Conservation (phyloP, 2,888 invertebrate genomes). For the Eucriotettix oculatus region DNA sequence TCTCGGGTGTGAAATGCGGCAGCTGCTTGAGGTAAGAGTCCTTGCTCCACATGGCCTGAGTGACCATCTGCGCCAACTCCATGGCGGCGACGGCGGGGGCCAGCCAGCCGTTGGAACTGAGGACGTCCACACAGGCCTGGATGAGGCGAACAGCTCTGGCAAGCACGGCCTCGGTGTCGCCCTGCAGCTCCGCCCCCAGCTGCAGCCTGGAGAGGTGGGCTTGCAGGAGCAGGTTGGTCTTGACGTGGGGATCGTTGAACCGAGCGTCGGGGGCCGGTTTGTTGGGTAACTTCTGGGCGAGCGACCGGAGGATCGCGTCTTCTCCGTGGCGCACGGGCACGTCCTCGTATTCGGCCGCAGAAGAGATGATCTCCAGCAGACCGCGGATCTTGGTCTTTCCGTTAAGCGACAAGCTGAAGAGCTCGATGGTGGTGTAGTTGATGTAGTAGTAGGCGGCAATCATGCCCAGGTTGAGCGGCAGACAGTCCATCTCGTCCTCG, state of each 20-base stretch:
- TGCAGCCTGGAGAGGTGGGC: conserved; percentile 45
- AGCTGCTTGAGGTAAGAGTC: conserved; percentile 94
- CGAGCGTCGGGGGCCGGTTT: conserved; percentile 39
- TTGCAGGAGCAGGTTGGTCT: conserved; percentile 74
- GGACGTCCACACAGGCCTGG: conserved; percentile 85
- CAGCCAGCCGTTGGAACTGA: conserved; percentile 94
- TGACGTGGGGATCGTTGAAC: conserved; percentile 92
- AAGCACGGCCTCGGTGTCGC: conserved; percentile 83
- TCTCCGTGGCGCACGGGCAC: conserved; percentile 91
- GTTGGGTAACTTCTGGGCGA: conserved; percentile 41
- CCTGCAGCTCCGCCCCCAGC: conserved; percentile 88
- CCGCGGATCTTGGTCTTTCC: conserved; percentile 96
- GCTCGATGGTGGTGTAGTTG: conserved; percentile 96
- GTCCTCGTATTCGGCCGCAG: conserved; percentile 91
- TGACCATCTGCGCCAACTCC: conserved; percentile 99
- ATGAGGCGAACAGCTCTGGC: conserved; percentile 72
- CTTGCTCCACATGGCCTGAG: conserved; percentile 99
- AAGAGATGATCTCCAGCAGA: conserved; percentile 91
- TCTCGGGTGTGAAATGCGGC: conserved; percentile 82
- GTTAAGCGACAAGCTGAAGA: conserved; percentile 92
- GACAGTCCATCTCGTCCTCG: conserved; percentile 95
- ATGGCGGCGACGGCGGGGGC: conserved; percentile 97
- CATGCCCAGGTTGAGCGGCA: conserved; percentile 96
- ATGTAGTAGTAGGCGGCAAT: conserved; percentile 99
- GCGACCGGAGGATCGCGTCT: conserved; percentile 61